Base-by-base conservation (phyloP, 2,797 vertebrate species). In the Denticeps clupeoides region DNA sequence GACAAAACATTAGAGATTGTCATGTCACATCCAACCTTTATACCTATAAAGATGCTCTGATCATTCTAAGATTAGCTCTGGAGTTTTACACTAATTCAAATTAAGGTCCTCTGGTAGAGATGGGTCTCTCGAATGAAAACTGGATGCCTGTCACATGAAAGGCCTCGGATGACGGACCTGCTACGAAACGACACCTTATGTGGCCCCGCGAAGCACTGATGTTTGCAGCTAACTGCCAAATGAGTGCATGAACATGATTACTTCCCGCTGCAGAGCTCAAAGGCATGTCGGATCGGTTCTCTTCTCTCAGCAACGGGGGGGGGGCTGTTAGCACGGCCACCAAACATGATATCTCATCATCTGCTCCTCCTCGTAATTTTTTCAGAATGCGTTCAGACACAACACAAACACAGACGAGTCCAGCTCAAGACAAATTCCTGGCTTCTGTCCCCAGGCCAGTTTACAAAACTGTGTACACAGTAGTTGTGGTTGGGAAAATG, bases 371-470 rank as follows among this genome's bases (percentile, higher is more conserved):
- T n/a, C n/a, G n/a, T n/a, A n/a, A n/a, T n/a, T n/a, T n/a, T n/a
- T 7, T 48, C 48, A 24, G 45, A 45, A 62, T 52, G 64, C 47
- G 52, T 56, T 62, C 47, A 55, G 46, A n/a, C n/a, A 50, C 32
- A 32, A 50, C 41, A 51, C 41, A 46, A 59, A 56, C 48, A 58
- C 58, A 47, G n/a, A n/a, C n/a, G n/a, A n/a, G n/a, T n/a, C n/a
- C n/a, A n/a, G n/a, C n/a, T n/a, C n/a, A n/a, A n/a, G n/a, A n/a
- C n/a, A n/a, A n/a, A n/a, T n/a, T n/a, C n/a, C n/a, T n/a, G n/a
- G n/a, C n/a, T n/a, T n/a, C n/a, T n/a, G n/a, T n/a, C n/a, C n/a
- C n/a, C n/a, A n/a, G n/a, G n/a, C n/a, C n/a, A n/a, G n/a, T n/a
- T n/a, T n/a, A n/a, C n/a, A n/a, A n/a, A n/a, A n/a, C n/a, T n/a